These are phyloP conservation scores for Boulengeromyrus knoepffleri DNA, from an alignment of 2,113 vertebrate genomes.

Conservation along the genomic window DNA sequence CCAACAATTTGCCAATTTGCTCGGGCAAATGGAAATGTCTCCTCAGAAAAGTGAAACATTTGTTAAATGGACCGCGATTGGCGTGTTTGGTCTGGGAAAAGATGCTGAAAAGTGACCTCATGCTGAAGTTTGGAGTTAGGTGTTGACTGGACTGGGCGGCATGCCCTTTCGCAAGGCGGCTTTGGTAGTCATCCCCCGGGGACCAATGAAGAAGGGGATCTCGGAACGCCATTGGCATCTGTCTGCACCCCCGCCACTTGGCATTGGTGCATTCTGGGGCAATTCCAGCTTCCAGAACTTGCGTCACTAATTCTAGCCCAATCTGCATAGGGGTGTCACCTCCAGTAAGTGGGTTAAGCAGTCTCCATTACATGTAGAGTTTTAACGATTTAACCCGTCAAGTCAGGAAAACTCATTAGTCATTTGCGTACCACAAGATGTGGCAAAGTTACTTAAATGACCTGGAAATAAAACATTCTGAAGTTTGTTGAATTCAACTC, in stretches of 20 bases:
- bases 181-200: not conserved
- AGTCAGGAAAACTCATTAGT: conserved; percentile 1
- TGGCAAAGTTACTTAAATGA: not conserved
- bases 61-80: not conserved
- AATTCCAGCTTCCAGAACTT: not conserved
- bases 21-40: not conserved
- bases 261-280: not conserved
- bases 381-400: not conserved
- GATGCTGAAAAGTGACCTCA: conserved; percentile 10
- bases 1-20: not conserved
- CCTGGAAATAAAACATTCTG: not conserved
- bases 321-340: not conserved
- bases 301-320: not conserved
- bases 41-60: not conserved
- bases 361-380: not conserved
- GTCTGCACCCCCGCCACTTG: not conserved
- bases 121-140: not conserved
- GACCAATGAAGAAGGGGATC: not conserved
- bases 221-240: not conserved
- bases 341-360: not conserved
- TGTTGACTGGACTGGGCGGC: conserved; percentile 12
- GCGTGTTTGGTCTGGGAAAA: not conserved
- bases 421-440: not conserved
- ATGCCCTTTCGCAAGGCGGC: not conserved
- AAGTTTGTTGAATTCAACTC: not conserved